Conservation (phyloP, 92 coral and sea anemone species). For the Bergia sp. region DNA sequence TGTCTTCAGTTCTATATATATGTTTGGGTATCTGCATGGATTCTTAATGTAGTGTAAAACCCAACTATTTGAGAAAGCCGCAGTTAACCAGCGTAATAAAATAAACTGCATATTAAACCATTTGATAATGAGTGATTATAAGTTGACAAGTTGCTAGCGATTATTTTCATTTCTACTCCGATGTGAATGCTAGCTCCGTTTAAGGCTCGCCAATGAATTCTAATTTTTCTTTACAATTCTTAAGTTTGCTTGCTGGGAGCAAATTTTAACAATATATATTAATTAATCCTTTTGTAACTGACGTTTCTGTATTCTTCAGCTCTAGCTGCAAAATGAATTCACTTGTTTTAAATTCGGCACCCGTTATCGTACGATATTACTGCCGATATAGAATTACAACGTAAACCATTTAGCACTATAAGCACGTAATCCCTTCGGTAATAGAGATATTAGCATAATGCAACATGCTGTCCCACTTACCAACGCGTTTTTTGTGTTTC, state of each 20-base stretch:
- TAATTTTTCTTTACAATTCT: constrained; percentile 4
- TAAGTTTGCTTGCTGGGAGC: neutral
- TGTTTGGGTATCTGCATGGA: neutral
- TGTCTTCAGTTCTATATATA: neutral
- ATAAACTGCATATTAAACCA: neutral
- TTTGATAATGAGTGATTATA: neutral
- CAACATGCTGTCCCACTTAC: constrained; percentile 16
- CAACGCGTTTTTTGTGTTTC: constrained; percentile 36
- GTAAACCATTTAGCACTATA: neutral
- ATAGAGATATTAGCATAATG: constrained; percentile 15
- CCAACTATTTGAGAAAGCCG: neutral
- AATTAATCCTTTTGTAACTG: neutral
- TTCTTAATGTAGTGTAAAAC: neutral
- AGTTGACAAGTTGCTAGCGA: neutral
- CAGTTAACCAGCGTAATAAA: constrained; percentile 11
- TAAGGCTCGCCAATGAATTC: neutral
- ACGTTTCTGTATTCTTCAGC: neutral
- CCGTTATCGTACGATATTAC: neutral
- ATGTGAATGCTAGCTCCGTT: too few relatives aligned
- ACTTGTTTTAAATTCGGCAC: neutral
- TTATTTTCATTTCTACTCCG: neutral
- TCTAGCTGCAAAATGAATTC: neutral
- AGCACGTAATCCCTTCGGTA: constrained; percentile 4
- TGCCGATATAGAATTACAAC: neutral
- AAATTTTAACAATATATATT: neutral